Percentiles rank a stretch among this genome's conserved stretches.
Conservation (phyloP, 2,113 vertebrate species). For the Amazona guildingii region DNA sequence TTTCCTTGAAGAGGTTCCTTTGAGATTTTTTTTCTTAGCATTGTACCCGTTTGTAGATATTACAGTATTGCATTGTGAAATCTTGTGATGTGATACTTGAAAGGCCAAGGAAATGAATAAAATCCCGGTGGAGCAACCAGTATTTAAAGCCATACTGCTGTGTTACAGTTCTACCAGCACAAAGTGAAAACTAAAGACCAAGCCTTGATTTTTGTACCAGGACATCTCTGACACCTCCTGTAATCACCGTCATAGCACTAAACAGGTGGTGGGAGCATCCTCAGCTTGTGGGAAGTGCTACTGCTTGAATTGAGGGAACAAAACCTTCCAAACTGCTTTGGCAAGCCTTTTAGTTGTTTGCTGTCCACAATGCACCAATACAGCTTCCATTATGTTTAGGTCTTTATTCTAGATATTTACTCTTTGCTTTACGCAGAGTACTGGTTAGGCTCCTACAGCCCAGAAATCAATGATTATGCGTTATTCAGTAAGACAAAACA, state of each 20-base stretch:
- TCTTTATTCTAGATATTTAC: background rate
- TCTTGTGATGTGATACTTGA: background rate
- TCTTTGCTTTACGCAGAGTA: background rate
- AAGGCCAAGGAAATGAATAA: conserved; percentile 1
- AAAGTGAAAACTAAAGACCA: background rate
- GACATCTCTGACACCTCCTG: background rate
- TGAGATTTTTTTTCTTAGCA: background rate
- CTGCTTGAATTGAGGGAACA: background rate
- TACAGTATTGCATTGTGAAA: conserved; percentile 49
- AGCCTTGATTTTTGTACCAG: conserved; percentile 8
- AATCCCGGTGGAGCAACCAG: background rate
- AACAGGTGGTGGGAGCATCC: background rate
- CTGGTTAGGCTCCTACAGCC: background rate
- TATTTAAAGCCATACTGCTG: conserved; percentile 34
- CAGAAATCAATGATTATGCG: background rate
- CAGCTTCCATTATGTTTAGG: background rate
- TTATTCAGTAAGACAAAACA: background rate
- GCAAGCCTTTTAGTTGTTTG: background rate
- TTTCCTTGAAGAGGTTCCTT: background rate
- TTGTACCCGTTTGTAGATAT: background rate
- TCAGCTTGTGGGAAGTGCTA: background rate
- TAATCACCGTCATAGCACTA: background rate
- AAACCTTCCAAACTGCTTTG: background rate
- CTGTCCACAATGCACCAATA: background rate
- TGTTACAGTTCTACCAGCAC: background rate